Conservation (phyloP, 2,888 invertebrate species). For the Sinotaia quadrata region DNA sequence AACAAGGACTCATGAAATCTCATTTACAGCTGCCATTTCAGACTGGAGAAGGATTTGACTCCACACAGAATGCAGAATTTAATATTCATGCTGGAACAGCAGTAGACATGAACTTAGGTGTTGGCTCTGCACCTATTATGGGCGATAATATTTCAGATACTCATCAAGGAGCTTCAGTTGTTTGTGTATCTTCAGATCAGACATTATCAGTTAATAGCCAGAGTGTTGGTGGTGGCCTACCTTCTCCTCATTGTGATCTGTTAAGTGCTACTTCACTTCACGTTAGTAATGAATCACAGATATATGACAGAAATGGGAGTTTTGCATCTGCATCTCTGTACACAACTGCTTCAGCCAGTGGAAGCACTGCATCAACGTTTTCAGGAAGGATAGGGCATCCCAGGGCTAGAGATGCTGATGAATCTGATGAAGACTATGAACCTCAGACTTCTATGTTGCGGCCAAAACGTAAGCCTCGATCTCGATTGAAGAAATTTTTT, state of each 20-base stretch:
- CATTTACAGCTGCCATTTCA: neutral
- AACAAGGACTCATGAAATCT: no score
- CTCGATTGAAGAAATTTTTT: conserved; percentile 37
- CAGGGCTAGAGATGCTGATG: conserved; percentile 20
- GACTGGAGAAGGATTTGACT: no score
- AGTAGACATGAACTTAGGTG: neutral
- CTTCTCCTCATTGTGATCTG: no score
- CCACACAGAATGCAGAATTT: neutral
- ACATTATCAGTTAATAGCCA: neutral
- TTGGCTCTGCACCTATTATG: neutral
- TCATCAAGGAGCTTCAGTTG: neutral
- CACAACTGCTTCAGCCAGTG: neutral
- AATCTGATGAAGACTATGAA: conserved; percentile 32
- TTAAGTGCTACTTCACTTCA: neutral
- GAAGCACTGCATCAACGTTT: neutral
- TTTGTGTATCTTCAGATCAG: neutral
- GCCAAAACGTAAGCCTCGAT: conserved; percentile 34
- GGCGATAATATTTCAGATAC: neutral
- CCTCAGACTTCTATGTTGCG: conserved; percentile 30
- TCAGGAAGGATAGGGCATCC: neutral
- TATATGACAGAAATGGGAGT: conserved; percentile 5
- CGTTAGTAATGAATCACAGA: conserved; percentile 2
- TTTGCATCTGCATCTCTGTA: neutral
- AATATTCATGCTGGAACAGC: neutral
- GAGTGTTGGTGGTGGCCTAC: no score